Evolutionary conservation across 2,888 invertebrate genomes (phyloP).

Genomic region (Ametastegia equiseti): DNA sequence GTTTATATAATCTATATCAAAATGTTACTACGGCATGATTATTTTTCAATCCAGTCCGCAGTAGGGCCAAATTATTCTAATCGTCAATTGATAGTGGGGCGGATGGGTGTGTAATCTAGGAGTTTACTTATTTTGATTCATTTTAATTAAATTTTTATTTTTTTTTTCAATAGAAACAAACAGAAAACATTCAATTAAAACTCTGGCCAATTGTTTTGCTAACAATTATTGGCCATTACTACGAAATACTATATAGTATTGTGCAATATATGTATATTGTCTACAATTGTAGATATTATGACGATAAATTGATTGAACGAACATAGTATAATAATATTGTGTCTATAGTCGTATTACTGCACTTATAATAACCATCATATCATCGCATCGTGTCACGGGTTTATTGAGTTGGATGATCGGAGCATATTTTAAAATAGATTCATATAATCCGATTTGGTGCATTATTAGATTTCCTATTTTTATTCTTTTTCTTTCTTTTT

Average conservation of each 20-base stretch:
- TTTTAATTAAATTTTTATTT: too few relatives aligned
- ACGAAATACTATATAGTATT: slow-evolving; percentile 2
- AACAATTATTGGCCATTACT: not conserved
- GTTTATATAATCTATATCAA: slow-evolving; percentile 49
- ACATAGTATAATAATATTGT: not conserved
- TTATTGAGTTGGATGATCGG: not conserved
- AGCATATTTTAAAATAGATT: not conserved
- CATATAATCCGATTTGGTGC: not conserved
- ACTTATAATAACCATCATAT: too few relatives aligned
- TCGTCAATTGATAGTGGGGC: slow-evolving; percentile 16
- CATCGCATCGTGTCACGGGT: not conserved
- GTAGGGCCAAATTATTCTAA: slow-evolving; percentile 7
- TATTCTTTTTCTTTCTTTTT: too few relatives aligned
- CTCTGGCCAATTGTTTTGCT: not conserved
- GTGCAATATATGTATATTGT: not conserved
- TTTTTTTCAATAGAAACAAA: not conserved
- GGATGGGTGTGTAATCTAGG: slow-evolving; percentile 5
- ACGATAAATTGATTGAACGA: not conserved
- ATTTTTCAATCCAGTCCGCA: not conserved
- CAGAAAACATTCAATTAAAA: not conserved
- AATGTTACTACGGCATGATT: slow-evolving; percentile 46
- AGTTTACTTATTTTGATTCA: too few relatives aligned
- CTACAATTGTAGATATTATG: not conserved
- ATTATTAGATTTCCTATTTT: too few relatives aligned
- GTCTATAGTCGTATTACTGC: not conserved